Evolutionary conservation across 1,140 invertebrate genomes (phyloP), one percentile per base, ranked within the genome.

Genomic region (Centruroides vittatus): DNA sequence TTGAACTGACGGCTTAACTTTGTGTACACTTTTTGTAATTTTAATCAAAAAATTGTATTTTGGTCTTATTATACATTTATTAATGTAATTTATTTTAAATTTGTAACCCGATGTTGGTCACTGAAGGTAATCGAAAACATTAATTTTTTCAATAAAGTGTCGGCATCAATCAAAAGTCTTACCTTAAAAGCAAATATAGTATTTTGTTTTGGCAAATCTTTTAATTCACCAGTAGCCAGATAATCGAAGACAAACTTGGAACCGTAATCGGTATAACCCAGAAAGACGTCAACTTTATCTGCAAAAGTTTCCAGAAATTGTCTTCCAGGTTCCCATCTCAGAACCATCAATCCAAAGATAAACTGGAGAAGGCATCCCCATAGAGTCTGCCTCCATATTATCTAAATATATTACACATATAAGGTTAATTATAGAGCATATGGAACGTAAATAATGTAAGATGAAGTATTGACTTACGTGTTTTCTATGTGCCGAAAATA

Each of bases 361-460:
- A 96, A 90, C 77, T 98, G 94, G 7, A 95, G 73, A 0, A 82
- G 76, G 4, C 95, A 71, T 0, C 92, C 93, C 70, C 82, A 85
- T n/a, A 86, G 68, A 0, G 96, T 85, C 2, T 83, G 83, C 23
- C 81, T 77, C 90, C 89, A 94, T 48, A 79, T 76, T 3, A 89
- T 78, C 79, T 85, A 58, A 52, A 23, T 13, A 11, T 35, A 47
- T 23, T 49, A 46, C 41, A 41, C 5, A 6, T 5, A 6, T 41
- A 41, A 6, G 41, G 8, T 8, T 13, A 36, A 50, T n/a, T 48
- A 8, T 35, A 11, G 46, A 12, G 6, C 35, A 23, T 23, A 23
- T 2, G 23, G 23, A 23, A 23, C 2, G 23, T 41, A 41, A 41
- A 41, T 41, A 41, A 41, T 6, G 5, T 41, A 5, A 5, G 41